A percentile compares a stretch with the other conserved stretches of the same genome.
Evolutionary conservation across 1,140 invertebrate genomes (phyloP).

Genomic region (Caenorhabditis brenneri): DNA sequence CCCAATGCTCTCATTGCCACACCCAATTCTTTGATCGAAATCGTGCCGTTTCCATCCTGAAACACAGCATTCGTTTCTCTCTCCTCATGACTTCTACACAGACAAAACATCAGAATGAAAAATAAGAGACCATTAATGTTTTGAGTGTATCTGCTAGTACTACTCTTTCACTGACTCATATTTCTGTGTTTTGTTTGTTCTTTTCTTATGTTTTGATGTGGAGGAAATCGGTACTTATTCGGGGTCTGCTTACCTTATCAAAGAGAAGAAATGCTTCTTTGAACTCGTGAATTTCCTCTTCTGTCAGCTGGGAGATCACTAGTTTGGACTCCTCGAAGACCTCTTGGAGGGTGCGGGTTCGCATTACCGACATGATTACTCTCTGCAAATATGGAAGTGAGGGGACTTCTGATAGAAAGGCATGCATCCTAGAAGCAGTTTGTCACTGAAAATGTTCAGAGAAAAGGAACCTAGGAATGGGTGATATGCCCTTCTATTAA

Average conservation of each 20-base stretch:
- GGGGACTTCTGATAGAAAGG: too few relatives aligned
- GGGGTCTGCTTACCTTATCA: not conserved
- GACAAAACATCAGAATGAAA: not conserved
- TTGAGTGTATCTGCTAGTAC: too few relatives aligned
- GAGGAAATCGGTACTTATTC: too few relatives aligned
- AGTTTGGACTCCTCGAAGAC: constrained; percentile 46
- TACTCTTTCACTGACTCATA: too few relatives aligned
- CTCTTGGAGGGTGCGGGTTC: constrained; percentile 29
- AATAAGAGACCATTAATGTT: too few relatives aligned
- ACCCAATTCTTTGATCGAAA: constrained; percentile 97
- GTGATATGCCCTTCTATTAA: too few relatives aligned
- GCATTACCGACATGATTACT: constrained; percentile 25
- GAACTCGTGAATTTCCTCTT: constrained; percentile 78
- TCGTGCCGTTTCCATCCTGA: constrained; percentile 95
- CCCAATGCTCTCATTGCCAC: constrained; percentile 98
- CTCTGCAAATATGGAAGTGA: constrained; percentile 35
- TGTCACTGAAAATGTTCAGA: too few relatives aligned
- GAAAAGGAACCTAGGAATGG: too few relatives aligned
- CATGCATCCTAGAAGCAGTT: too few relatives aligned
- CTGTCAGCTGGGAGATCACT: constrained; percentile 51
- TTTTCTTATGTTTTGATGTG: too few relatives aligned
- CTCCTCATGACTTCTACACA: too few relatives aligned
- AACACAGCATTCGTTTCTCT: not conserved
- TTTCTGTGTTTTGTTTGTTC: not conserved
- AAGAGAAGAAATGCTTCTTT: constrained; percentile 79